Percentiles rank a stretch among this genome's conserved stretches.
These are phyloP conservation scores for Oreochromis spilurus DNA, from an alignment of 2,113 vertebrate genomes.

Conservation along the genomic window DNA sequence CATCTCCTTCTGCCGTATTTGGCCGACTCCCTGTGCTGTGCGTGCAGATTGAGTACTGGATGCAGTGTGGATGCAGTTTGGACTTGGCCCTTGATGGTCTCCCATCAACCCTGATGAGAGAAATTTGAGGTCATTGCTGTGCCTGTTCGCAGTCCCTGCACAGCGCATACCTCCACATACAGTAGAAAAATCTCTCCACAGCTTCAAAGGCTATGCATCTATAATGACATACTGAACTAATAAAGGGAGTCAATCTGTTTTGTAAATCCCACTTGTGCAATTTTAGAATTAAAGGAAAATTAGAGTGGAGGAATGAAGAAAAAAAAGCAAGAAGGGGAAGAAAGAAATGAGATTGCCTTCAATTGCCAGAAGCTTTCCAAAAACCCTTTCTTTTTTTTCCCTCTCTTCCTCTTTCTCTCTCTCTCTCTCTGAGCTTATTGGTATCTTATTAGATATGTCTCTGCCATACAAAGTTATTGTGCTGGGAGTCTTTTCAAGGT, in stretches of 20 bases:
- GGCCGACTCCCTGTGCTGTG: constrained; percentile 59
- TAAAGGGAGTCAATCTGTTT: constrained; percentile 68
- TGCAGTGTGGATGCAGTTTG: constrained; percentile 47
- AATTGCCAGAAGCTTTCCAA: constrained; percentile 58
- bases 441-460: constrained; percentile 76
- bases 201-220: constrained; percentile 58
- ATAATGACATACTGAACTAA: constrained; percentile 68
- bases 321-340: constrained; percentile 13
- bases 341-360: constrained; percentile 49
- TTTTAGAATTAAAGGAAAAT: constrained; percentile 64
- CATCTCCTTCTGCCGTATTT: constrained; percentile 69
- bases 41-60: constrained; percentile 57
- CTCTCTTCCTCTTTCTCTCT: background rate
- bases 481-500: constrained; percentile 69
- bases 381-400: constrained; percentile 28
- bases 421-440: constrained; percentile 57
- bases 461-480: constrained; percentile 71
- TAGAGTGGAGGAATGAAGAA: constrained; percentile 27
- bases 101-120: constrained; percentile 53
- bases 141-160: constrained; percentile 27
- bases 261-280: constrained; percentile 64
- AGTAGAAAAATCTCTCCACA: constrained; percentile 15
- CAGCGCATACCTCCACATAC: constrained; percentile 24
- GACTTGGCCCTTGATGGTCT: constrained; percentile 50
- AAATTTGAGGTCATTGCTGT: constrained; percentile 50